These are phyloP conservation scores for Cephus pygmeus DNA, from an alignment of 2,888 invertebrate genomes.

Conservation along the genomic window DNA sequence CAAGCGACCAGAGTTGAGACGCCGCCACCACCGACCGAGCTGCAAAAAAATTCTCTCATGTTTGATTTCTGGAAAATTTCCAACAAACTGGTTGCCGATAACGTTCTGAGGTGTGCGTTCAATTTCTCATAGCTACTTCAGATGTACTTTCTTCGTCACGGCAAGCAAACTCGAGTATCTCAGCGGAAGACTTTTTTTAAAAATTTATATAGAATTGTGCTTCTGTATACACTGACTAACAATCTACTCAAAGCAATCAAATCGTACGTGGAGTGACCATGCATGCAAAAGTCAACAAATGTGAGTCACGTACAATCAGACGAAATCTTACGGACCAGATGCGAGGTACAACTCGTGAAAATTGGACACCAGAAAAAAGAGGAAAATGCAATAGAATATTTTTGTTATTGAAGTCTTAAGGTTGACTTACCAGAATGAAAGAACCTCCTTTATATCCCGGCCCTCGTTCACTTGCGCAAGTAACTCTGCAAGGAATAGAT, in stretches of 20 bases:
- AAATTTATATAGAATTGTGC: not conserved
- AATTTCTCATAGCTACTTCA: not conserved
- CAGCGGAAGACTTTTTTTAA: not conserved
- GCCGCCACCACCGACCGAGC: slow-evolving; percentile 70
- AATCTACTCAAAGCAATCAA: not conserved
- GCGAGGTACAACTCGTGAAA: not conserved
- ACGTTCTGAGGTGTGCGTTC: not conserved
- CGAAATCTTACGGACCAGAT: not conserved
- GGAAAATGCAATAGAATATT: not conserved
- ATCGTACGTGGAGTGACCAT: not conserved
- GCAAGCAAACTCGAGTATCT: not conserved
- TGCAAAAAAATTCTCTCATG: slow-evolving; percentile 40
- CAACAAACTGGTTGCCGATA: not conserved
- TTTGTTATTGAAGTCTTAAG: not conserved
- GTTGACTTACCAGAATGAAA: slow-evolving; percentile 71
- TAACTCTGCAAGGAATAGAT: slow-evolving; percentile 74
- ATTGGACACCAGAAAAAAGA: not conserved
- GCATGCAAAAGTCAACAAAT: not conserved
- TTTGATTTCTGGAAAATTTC: not conserved
- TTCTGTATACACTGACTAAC: not conserved
- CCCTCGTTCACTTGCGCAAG: slow-evolving; percentile 72
- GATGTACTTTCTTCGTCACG: not conserved
- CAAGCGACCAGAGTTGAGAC: slow-evolving; percentile 74
- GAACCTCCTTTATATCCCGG: slow-evolving; percentile 69
- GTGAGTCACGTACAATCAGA: not conserved